A percentile compares a stretch with the other conserved stretches of the same genome.
phyloP scores from a whole-genome alignment of 2,888 invertebrate species.

The Carcina quercana region DNA sequence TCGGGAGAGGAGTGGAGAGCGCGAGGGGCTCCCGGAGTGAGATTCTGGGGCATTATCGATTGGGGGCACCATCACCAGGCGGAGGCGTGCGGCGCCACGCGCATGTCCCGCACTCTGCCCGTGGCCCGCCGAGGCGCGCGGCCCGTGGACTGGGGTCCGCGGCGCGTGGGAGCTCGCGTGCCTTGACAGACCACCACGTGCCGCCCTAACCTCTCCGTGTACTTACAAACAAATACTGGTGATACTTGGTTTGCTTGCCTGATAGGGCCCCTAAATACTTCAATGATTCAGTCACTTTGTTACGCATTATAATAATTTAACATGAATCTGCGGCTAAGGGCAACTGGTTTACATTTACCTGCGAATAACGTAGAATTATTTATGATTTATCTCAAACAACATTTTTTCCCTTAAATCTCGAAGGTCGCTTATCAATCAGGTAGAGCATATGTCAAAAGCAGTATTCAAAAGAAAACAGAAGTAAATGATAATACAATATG shows the following conservation, averaged over 20 bases:
- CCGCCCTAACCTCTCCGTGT: background rate
- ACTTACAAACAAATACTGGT: background rate
- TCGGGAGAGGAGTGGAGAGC: conserved; percentile 51
- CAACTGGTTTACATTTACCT: too few species aligned
- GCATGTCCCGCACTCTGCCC: conserved; percentile 35
- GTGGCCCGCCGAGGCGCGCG: conserved; percentile 17
- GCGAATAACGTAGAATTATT: too few species aligned
- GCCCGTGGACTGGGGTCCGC: conserved; percentile 13
- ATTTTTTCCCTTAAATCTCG: too few species aligned
- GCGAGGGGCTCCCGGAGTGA: conserved; percentile 45
- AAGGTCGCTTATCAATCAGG: too few species aligned
- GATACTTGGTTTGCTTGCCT: background rate
- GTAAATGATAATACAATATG: too few species aligned
- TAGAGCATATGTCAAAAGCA: too few species aligned
- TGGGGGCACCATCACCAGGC: conserved; percentile 56
- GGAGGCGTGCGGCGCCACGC: conserved; percentile 44
- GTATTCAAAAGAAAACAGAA: too few species aligned
- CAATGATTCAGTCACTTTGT: too few species aligned
- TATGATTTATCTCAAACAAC: too few species aligned
- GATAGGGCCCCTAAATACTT: conserved; percentile 4
- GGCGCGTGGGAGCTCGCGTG: conserved; percentile 13
- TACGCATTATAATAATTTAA: too few species aligned
- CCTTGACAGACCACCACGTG: background rate
- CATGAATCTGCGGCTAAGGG: too few species aligned
- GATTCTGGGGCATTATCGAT: conserved; percentile 68